These are phyloP conservation scores for Ommatoiulus sabulosus DNA, from an alignment of 2,888 invertebrate species.

Conservation along the genomic window DNA sequence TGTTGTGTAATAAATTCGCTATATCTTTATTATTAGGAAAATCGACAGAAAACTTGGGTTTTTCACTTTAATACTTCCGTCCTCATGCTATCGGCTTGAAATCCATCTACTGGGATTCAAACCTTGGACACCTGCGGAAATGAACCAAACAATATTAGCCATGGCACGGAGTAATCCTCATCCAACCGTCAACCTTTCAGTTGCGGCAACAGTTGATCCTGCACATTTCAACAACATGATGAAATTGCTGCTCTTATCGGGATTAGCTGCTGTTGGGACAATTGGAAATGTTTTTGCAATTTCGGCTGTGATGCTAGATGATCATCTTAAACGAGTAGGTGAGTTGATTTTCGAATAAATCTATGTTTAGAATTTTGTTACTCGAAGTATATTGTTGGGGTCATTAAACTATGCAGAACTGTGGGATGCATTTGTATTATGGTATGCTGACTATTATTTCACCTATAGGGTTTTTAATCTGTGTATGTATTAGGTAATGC, in stretches of 20 bases:
- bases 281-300: slow-evolving; percentile 83
- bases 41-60: neutral
- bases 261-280: slow-evolving; percentile 76
- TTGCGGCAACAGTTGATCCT: slow-evolving; percentile 46
- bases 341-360: slow-evolving; percentile 55
- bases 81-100: slow-evolving; percentile 4
- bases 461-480: too few species aligned
- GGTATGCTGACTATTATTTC: neutral
- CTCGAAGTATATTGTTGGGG: too few species aligned
- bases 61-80: neutral
- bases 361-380: neutral
- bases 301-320: slow-evolving; percentile 79
- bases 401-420: too few species aligned
- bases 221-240: slow-evolving; percentile 57
- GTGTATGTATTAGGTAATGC: slow-evolving; percentile 73
- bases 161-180: slow-evolving; percentile 48
- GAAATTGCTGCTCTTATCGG: slow-evolving; percentile 73
- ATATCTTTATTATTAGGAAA: slow-evolving; percentile 27
- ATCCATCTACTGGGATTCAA: neutral
- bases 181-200: slow-evolving; percentile 30
- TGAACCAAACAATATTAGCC: slow-evolving; percentile 35
- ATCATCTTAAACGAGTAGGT: slow-evolving; percentile 78
- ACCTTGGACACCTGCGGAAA: slow-evolving; percentile 15
- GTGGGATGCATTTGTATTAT: too few species aligned
- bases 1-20: neutral